These are phyloP conservation scores for Aepyceros melampus DNA, from an alignment of 2,113 vertebrate species.

Conservation along the genomic window DNA sequence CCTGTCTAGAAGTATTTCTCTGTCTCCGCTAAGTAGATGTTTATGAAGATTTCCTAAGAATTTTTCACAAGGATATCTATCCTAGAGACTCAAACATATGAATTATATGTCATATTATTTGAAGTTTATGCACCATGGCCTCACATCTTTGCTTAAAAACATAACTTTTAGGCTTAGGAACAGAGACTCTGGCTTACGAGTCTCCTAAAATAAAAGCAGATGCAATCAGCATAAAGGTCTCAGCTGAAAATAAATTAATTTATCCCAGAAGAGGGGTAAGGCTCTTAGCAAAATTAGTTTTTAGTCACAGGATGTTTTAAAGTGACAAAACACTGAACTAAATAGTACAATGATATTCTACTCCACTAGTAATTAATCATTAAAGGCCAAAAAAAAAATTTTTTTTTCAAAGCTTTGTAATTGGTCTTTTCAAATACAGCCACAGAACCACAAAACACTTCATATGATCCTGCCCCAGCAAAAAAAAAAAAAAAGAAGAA, in stretches of 20 bases:
- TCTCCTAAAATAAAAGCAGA: not conserved
- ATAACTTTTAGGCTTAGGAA: not conserved
- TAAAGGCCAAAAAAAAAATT: not conserved
- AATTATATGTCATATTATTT: not conserved
- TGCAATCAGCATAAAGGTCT: not conserved
- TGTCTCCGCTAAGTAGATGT: not conserved
- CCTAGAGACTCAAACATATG: not conserved
- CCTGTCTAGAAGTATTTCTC: not conserved
- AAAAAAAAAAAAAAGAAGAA: not conserved
- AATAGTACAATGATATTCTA: not conserved
- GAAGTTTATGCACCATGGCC: not conserved
- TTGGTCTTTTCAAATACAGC: not conserved
- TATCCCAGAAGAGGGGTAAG: rapidly evolving
- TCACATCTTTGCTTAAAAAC: not conserved
- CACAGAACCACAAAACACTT: not conserved
- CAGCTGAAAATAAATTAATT: not conserved
- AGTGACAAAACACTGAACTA: not conserved
- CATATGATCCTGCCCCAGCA: not conserved
- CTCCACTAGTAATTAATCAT: not conserved
- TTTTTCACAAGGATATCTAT: not conserved
- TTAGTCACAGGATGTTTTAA: not conserved
- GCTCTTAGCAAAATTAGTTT: not conserved
- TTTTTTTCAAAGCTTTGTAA: not conserved
- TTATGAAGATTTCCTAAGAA: not conserved
- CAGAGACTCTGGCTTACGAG: not conserved